These are phyloP conservation scores for Mongoloraphidia duomilia DNA, from an alignment of 2,888 invertebrate species.

Conservation along the genomic window DNA sequence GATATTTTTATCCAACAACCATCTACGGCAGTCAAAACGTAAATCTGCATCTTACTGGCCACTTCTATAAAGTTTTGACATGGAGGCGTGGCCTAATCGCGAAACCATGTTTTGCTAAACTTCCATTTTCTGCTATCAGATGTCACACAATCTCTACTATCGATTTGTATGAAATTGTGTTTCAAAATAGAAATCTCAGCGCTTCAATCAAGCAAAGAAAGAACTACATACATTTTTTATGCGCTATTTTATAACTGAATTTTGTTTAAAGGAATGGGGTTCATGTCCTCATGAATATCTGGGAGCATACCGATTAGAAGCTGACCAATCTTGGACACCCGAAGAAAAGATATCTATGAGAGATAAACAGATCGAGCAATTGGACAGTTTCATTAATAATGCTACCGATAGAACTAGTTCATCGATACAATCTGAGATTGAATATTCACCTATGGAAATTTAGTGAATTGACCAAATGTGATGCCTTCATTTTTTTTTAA, in stretches of 20 bases:
- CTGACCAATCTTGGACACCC: constrained; percentile 57
- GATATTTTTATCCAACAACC: no score
- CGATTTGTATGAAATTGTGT: no score
- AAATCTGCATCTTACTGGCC: no score
- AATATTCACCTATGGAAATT: no score
- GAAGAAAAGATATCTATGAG: constrained; percentile 30
- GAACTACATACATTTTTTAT: no score
- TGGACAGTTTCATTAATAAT: neutral
- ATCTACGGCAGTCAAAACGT: no score
- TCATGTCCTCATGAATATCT: constrained; percentile 40
- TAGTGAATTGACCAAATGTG: no score
- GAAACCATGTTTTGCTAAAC: neutral
- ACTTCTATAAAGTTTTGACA: no score
- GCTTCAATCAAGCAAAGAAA: neutral
- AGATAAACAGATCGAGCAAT: constrained; percentile 18
- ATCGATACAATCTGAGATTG: no score
- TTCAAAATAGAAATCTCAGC: neutral
- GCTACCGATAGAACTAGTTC: no score
- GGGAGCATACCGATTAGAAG: constrained; percentile 52
- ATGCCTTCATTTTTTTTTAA: no score
- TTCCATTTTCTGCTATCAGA: neutral
- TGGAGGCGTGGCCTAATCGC: no score
- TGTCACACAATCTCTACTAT: neutral
- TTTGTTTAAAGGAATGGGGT: constrained; percentile 50
- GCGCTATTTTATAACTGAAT: neutral